Conservation (phyloP, 2,888 invertebrate species). For the Drosophila subquinaria region DNA sequence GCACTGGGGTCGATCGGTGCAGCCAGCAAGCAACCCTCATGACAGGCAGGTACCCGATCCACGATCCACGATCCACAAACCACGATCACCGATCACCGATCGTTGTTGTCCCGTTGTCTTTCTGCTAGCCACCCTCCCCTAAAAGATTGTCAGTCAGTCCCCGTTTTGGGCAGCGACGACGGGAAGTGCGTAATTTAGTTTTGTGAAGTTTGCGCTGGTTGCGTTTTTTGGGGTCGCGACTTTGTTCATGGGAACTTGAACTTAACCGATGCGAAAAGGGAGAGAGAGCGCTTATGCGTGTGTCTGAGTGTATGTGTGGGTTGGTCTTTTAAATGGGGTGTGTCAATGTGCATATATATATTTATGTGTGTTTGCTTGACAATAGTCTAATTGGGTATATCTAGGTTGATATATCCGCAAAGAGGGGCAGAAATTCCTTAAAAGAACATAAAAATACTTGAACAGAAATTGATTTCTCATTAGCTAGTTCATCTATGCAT, state of each 20-base stretch:
- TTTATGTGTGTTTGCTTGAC: conserved; percentile 7
- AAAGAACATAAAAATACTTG: not conserved
- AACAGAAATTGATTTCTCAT: not conserved
- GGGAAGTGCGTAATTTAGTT: conserved; percentile 82
- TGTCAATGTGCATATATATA: not conserved
- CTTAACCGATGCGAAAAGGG: conserved; percentile 32
- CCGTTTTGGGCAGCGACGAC: conserved; percentile 60
- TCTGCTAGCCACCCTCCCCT: conserved; percentile 64
- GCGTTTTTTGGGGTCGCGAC: conserved; percentile 73
- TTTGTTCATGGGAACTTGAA: conserved; percentile 76
- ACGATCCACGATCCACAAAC: conserved; percentile 14
- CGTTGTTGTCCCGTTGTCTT: conserved; percentile 46
- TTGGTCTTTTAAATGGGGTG: conserved; percentile 38
- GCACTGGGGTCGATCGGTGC: conserved; percentile 57
- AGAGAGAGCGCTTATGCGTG: conserved; percentile 22
- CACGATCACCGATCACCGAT: conserved; percentile 16
- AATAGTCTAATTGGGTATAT: conserved; percentile 39
- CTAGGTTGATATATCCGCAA: not conserved
- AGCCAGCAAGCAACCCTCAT: conserved; percentile 49
- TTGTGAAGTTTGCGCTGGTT: conserved; percentile 62
- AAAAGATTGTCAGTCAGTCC: conserved; percentile 41
- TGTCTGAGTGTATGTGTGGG: conserved; percentile 61
- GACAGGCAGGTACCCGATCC: conserved; percentile 57
- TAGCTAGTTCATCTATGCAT: not conserved
- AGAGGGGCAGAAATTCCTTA: not conserved